Evolutionary conservation across 1,140 invertebrate genomes (phyloP).

Genomic region (Tetramorium parvispinum): DNA sequence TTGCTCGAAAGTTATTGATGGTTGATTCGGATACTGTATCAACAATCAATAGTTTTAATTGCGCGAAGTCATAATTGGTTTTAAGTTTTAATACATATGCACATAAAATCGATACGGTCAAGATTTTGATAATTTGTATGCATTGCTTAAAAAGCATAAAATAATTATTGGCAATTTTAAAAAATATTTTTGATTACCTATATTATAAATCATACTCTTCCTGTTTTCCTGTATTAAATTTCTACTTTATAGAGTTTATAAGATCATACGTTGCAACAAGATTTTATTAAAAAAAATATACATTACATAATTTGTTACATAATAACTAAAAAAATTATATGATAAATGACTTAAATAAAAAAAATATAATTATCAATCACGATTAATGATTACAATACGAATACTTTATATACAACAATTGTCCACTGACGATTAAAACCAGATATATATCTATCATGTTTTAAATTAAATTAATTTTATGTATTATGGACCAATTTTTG

Average conservation of each 20-base stretch:
- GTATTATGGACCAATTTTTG: not conserved
- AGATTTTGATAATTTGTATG: not conserved
- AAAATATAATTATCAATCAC: not conserved
- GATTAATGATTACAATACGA: not conserved
- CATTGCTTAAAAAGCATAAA: not conserved
- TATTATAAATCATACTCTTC: not conserved
- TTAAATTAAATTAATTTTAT: not conserved
- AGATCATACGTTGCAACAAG: not conserved
- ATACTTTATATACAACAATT: not conserved
- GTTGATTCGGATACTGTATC: not conserved
- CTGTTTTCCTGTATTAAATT: not conserved
- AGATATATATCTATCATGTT: not conserved
- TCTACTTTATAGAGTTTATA: not conserved
- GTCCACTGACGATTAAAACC: not conserved
- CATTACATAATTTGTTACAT: not conserved
- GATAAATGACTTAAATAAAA: not conserved
- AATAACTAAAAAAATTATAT: not conserved
- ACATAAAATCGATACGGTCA: not conserved
- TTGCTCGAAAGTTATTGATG: conserved; percentile 29
- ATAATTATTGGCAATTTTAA: not conserved
- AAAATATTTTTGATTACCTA: not conserved
- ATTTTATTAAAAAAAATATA: not conserved
- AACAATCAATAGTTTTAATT: conserved; percentile 26
- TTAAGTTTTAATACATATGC: not conserved
- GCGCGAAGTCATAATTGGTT: not conserved